Evolutionary conservation across 2,797 vertebrate species (phyloP).

Genomic region (Cheirogaleus major): DNA sequence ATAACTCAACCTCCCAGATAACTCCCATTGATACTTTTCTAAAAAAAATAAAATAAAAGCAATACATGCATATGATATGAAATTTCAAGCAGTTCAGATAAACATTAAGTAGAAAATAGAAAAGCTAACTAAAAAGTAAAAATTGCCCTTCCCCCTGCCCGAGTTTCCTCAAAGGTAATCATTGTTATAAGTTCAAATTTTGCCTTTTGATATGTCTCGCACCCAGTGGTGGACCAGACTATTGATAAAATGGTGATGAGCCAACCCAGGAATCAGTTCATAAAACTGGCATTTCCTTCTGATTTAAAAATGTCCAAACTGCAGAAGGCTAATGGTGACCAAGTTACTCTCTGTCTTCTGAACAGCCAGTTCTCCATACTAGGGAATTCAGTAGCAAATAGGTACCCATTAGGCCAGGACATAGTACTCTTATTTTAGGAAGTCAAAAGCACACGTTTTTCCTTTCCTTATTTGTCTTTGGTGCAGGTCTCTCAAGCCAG

Average conservation of each 20-base stretch:
- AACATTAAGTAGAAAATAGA: slow-evolving; percentile 28
- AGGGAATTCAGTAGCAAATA: not conserved
- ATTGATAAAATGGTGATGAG: not conserved
- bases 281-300: slow-evolving; percentile 20
- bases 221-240: not conserved
- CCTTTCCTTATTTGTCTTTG: slow-evolving; percentile 55
- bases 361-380: not conserved
- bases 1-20: not conserved
- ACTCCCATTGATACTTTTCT: not conserved
- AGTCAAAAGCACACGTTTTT: slow-evolving; percentile 31
- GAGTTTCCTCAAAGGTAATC: slow-evolving; percentile 43
- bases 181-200: not conserved
- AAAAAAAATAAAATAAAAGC: not conserved
- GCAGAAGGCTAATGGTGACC: not conserved
- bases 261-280: not conserved
- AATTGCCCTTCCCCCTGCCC: not conserved
- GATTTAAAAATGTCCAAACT: not conserved
- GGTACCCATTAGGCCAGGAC: not conserved
- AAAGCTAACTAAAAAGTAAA: slow-evolving; percentile 8
- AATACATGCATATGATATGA: not conserved
- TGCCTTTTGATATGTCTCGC: not conserved
- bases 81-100: slow-evolving; percentile 28
- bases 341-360: not conserved
- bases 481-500: slow-evolving; percentile 68
- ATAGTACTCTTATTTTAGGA: slow-evolving; percentile 14